phyloP scores from a whole-genome alignment of 2,113 vertebrate genomes.

The Ctenomys sociabilis region DNA sequence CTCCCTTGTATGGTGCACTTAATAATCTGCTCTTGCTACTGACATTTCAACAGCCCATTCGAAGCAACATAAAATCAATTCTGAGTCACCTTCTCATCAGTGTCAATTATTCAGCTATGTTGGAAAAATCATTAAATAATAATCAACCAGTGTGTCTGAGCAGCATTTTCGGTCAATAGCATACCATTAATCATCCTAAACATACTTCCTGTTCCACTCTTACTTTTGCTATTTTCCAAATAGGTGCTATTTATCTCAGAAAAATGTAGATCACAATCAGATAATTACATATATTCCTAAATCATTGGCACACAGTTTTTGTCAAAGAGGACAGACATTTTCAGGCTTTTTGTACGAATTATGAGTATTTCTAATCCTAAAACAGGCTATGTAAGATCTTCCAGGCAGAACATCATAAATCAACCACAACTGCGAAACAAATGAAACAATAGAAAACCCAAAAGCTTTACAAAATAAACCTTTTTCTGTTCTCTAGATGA shows the following conservation, averaged over 20 bases:
- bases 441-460: not conserved
- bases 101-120: constrained; percentile 63
- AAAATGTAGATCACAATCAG: not conserved
- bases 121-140: constrained; percentile 73
- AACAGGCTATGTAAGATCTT: not conserved
- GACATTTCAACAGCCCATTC: not conserved
- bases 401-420: not conserved
- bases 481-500: not conserved
- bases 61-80: constrained; percentile 37
- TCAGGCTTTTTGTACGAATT: not conserved
- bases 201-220: constrained; percentile 25
- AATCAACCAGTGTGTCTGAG: constrained; percentile 52
- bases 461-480: not conserved
- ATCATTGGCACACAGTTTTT: not conserved
- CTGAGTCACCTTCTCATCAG: constrained; percentile 55
- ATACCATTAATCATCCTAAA: constrained; percentile 59
- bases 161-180: constrained; percentile 37
- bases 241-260: constrained; percentile 15
- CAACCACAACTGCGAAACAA: not conserved
- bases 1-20: not conserved
- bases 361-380: not conserved
- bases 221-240: constrained; percentile 48
- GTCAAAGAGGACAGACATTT: not conserved
- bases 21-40: constrained; percentile 22
- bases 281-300: not conserved